phyloP scores from a whole-genome alignment of 2,888 invertebrate genomes.

The Polymixis flavicincta region DNA sequence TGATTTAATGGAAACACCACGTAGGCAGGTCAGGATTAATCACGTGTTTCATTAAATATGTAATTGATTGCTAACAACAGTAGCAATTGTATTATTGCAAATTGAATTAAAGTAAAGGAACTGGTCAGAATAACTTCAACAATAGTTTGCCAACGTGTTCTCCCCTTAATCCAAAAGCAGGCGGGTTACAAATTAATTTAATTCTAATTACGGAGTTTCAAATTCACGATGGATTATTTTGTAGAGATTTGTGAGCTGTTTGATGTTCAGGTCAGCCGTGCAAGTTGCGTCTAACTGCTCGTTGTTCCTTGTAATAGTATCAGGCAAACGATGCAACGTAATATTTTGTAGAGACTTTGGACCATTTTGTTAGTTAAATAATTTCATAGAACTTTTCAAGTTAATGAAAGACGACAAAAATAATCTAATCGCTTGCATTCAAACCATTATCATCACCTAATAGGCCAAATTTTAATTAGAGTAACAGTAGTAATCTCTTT shows the following conservation, averaged over 20 bases:
- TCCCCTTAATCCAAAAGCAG: not conserved
- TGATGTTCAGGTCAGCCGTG: not conserved
- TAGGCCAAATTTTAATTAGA: not conserved
- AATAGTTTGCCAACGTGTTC: not conserved
- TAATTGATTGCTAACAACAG: constrained; percentile 1
- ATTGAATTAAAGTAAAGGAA: not conserved
- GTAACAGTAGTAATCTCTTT: not conserved
- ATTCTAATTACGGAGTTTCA: constrained; percentile 6
- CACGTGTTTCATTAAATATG: not conserved
- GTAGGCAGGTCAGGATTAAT: too few relatives aligned
- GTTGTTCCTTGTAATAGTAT: not conserved
- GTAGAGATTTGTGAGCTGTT: not conserved
- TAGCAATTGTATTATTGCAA: constrained; percentile 1
- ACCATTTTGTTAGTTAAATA: not conserved
- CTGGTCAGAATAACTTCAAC: not conserved
- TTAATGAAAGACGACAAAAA: not conserved
- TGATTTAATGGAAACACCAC: not conserved
- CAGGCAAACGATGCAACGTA: not conserved
- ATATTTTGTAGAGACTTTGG: not conserved
- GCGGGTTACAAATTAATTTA: not conserved
- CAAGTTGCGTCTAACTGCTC: not conserved
- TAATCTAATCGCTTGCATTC: not conserved
- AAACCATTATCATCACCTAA: not conserved
- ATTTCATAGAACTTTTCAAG: not conserved
- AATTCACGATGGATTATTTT: not conserved